Evolutionary conservation across 2,888 invertebrate genomes (phyloP).

Genomic region (Noctua janthina): DNA sequence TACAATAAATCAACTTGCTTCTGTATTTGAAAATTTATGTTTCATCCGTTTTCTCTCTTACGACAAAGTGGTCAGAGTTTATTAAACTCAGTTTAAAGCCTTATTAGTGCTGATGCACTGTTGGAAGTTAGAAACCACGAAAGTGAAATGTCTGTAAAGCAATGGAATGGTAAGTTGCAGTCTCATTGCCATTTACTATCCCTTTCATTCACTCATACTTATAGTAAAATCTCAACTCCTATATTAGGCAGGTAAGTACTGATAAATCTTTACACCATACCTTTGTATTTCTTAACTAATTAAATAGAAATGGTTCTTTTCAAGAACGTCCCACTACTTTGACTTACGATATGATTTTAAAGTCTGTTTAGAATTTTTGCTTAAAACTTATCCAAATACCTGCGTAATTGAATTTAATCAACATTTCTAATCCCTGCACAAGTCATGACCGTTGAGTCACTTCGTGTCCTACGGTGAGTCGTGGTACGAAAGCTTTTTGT

Average conservation of each 20-base stretch:
- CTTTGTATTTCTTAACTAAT: not conserved
- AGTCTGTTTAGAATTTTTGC: not conserved
- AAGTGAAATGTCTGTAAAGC: constrained; percentile 44
- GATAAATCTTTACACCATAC: not conserved
- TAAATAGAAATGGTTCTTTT: not conserved
- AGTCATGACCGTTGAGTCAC: constrained; percentile 39
- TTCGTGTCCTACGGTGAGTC: constrained; percentile 45
- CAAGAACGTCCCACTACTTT: not conserved
- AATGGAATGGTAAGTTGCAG: constrained; percentile 10
- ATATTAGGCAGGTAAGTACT: not conserved
- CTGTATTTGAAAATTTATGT: not conserved
- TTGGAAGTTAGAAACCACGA: constrained; percentile 48
- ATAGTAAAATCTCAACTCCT: not conserved
- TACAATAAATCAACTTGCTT: not conserved
- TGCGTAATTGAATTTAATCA: not conserved
- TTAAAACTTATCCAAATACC: not conserved
- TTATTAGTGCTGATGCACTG: constrained; percentile 38
- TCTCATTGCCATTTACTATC: constrained; percentile 24
- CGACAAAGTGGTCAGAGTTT: not conserved
- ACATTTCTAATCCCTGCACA: constrained; percentile 22
- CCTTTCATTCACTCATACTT: constrained; percentile 12
- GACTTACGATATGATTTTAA: not conserved
- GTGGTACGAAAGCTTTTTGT: constrained; percentile 69
- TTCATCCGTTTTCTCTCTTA: constrained; percentile 6
- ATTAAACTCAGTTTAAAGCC: constrained; percentile 27